Percentiles rank a stretch among this genome's conserved stretches.
phyloP scores from a whole-genome alignment of 2,888 invertebrate genomes.

The Pachymerium ferrugineum region DNA sequence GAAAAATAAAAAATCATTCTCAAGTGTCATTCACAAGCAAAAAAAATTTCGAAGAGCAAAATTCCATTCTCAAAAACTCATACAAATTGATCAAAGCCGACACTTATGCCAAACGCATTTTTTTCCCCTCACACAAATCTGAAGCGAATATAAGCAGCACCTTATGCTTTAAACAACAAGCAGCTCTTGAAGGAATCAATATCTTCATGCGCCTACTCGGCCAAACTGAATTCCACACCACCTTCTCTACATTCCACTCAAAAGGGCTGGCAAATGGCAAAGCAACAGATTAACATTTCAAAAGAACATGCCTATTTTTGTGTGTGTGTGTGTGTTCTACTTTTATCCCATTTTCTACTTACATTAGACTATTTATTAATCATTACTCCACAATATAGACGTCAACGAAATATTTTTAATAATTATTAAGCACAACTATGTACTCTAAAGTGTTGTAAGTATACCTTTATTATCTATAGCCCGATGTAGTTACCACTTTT shows the following conservation, averaged over 20 bases:
- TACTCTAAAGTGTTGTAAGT: too few species aligned
- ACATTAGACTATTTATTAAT: not conserved
- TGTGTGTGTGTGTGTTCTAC: too few species aligned
- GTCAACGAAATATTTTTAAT: too few species aligned
- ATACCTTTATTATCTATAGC: too few species aligned
- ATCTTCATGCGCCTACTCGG: constrained; percentile 15
- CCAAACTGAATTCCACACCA: constrained; percentile 18
- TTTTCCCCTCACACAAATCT: not conserved
- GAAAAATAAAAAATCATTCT: not conserved
- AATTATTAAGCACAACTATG: too few species aligned
- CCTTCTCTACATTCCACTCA: not conserved
- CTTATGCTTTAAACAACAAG: constrained; percentile 9
- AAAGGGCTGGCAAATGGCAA: not conserved
- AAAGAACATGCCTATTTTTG: too few species aligned
- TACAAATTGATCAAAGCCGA: not conserved
- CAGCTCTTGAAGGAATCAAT: constrained; percentile 10
- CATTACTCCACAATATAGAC: too few species aligned
- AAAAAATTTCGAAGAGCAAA: too few species aligned
- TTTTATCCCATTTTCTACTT: not conserved
- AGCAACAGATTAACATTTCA: constrained; percentile 21
- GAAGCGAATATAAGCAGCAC: not conserved
- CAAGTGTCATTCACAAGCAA: not conserved
- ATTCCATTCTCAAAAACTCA: not conserved
- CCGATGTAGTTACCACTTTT: too few species aligned
- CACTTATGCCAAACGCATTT: not conserved